Evolutionary conservation across 2,113 vertebrate genomes (phyloP), one percentile per base, ranked within the genome.

Genomic region (Monarcha castaneiventris): DNA sequence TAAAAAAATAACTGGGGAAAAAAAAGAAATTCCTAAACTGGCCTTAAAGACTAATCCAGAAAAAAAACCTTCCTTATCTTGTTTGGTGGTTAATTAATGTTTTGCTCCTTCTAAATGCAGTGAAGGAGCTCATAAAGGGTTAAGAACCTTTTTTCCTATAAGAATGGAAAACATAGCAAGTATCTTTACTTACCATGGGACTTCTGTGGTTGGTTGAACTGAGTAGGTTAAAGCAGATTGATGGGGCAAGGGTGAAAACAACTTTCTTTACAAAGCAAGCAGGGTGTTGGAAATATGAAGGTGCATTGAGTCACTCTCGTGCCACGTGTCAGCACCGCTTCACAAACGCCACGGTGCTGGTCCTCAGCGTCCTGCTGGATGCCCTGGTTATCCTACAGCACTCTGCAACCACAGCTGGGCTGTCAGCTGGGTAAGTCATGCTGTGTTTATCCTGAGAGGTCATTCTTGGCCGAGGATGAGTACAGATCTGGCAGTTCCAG

Each of bases 331-430:
- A 89, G 66, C 61, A 3, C 16, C 7, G 33, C 49, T 35, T 22
- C 39, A 13, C 33, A 19, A 46, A 39, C 1, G 0, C 37, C 27
- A 7, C 0, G 0, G 10, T 10, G 51, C 41, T 77, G 39, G 12
- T 54, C 23, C 22, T n/a, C 55, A 62, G 56, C 3, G 1, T 59
- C 48, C 78, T 0, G 0, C 81, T 79, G 74, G 39, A 37, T 4
- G 30, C n/a, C 25, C 62, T 77, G 61, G 39, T n/a, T 41, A 8
- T 79, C 37, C 79, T 33, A 3, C 10, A 4, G 76, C 43, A 4
- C 29, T 77, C 1, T 48, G 35, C 26, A 33, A 5, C 61, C 68
- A 35, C 75, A 90, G 67, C 75, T 79, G 83, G 69, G 74, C 88
- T 79, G 30, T 91, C 71, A 72, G 75, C 71, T 6, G 23, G 10